Percentiles rank a stretch among this genome's conserved stretches.
phyloP scores from a whole-genome alignment of 2,888 invertebrate genomes.

The Drosophila peninsularis region DNA sequence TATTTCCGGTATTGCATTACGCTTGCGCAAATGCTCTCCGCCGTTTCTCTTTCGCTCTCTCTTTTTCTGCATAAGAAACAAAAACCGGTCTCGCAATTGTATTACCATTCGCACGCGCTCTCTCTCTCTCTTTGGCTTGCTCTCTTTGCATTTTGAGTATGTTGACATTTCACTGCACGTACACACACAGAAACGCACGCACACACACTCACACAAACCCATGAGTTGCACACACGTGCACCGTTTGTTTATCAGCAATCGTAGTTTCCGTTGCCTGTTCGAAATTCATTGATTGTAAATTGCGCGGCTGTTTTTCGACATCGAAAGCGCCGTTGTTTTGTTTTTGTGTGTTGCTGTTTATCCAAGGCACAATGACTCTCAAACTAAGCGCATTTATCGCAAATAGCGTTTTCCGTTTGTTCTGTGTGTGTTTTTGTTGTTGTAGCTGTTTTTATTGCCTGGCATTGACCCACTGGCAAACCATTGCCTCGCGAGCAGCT shows the following conservation, averaged over 20 bases:
- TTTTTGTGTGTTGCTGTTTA: slow-evolving; percentile 21
- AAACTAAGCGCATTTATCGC: slow-evolving; percentile 58
- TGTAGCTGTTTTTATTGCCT: slow-evolving; percentile 35
- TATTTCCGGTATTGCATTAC: slow-evolving; percentile 69
- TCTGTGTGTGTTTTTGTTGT: neutral
- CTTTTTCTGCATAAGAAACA: neutral
- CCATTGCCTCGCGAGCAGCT: slow-evolving; percentile 36
- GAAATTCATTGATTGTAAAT: slow-evolving; percentile 62
- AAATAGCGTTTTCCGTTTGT: slow-evolving; percentile 30
- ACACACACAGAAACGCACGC: slow-evolving; percentile 3
- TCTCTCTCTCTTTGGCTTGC: slow-evolving; percentile 10
- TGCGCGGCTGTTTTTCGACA: slow-evolving; percentile 43
- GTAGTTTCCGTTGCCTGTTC: slow-evolving; percentile 52
- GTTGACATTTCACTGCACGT: slow-evolving; percentile 69
- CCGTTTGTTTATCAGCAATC: slow-evolving; percentile 43
- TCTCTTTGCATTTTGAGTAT: slow-evolving; percentile 34
- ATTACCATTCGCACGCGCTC: neutral
- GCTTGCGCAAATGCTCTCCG: slow-evolving; percentile 57
- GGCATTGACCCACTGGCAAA: slow-evolving; percentile 71
- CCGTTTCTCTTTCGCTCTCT: slow-evolving; percentile 7
- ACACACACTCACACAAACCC: slow-evolving; percentile 18
- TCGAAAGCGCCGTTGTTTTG: slow-evolving; percentile 38
- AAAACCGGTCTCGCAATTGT: slow-evolving; percentile 53
- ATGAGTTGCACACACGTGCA: slow-evolving; percentile 27
- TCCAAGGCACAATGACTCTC: slow-evolving; percentile 47